Evolutionary conservation across 2,113 vertebrate species (phyloP).

Genomic region (Gulo gulo): DNA sequence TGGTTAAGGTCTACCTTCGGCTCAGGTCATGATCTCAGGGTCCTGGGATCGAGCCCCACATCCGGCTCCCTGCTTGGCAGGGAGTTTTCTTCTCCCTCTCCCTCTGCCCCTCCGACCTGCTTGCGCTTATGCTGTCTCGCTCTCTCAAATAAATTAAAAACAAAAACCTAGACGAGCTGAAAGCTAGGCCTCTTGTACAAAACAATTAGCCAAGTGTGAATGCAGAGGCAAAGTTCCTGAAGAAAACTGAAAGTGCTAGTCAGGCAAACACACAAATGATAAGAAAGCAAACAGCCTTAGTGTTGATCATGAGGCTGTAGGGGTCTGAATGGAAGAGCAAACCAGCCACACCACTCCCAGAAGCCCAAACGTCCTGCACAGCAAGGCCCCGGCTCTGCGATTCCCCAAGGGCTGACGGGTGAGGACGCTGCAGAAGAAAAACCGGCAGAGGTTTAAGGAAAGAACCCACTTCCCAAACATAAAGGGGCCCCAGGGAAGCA

Average conservation of each 20-base stretch:
- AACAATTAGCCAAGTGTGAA: background rate
- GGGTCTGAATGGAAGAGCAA: background rate
- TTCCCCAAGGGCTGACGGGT: background rate
- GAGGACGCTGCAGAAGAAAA: background rate
- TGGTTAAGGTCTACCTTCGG: background rate
- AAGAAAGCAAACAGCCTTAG: background rate
- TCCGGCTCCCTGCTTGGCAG: background rate
- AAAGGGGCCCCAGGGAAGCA: background rate
- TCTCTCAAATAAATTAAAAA: background rate
- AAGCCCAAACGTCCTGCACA: background rate
- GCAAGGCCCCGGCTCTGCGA: background rate
- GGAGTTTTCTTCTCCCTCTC: background rate
- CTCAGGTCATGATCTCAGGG: background rate
- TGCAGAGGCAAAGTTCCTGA: background rate
- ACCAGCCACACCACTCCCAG: background rate
- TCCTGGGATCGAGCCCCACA: background rate
- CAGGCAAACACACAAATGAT: background rate
- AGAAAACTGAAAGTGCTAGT: background rate
- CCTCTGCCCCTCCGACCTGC: background rate
- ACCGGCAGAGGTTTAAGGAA: background rate
- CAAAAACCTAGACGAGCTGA: background rate
- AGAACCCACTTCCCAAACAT: background rate
- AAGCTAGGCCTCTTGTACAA: background rate
- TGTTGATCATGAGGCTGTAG: background rate
- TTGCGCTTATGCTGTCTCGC: rapidly evolving